Evolutionary conservation across 2,888 invertebrate genomes (phyloP), one percentile per base, ranked within the genome.

Genomic region (Pteria penguin): DNA sequence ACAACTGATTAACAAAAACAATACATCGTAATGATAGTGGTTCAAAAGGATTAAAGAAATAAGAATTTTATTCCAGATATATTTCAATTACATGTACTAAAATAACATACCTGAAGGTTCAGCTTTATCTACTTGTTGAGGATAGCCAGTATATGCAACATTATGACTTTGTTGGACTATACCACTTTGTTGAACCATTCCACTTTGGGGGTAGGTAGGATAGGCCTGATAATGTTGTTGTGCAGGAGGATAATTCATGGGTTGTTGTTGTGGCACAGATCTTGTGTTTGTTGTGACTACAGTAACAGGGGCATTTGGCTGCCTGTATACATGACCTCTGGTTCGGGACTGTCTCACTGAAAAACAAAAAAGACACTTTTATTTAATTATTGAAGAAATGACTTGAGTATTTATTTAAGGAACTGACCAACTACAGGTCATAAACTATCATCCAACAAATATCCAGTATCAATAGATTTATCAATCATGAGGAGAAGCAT

Each of bases 321-420:
- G 65, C 45, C 65, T 33, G 65, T 65, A 65, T 5, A 65, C 65
- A 24, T 65, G 65, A 22, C 65, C 65, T 24, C 24, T 26, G 22
- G 65, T 36, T 24, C 65, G 22, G 24, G 45, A 45, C 8, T 45
- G 8, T 45, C 18, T 45, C 45, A 45, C 45, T 45, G 45, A 8
- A 45, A 45, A 45, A 14, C 18, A 45, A 14, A 45, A 45, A 45
- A 14, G 45, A n/a, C n/a, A n/a, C n/a, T n/a, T n/a, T n/a, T n/a
- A n/a, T n/a, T n/a, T n/a, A n/a, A n/a, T n/a, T n/a, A n/a, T n/a
- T n/a, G n/a, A n/a, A n/a, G n/a, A n/a, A n/a, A n/a, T n/a, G n/a
- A n/a, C n/a, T n/a, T n/a, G n/a, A n/a, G n/a, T n/a, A n/a, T n/a
- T n/a, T n/a, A n/a, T n/a, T n/a, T n/a, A n/a, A n/a, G n/a, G n/a